phyloP scores from a whole-genome alignment of 23 tunicate species.

The Oikopleura vanhoeffeni region DNA sequence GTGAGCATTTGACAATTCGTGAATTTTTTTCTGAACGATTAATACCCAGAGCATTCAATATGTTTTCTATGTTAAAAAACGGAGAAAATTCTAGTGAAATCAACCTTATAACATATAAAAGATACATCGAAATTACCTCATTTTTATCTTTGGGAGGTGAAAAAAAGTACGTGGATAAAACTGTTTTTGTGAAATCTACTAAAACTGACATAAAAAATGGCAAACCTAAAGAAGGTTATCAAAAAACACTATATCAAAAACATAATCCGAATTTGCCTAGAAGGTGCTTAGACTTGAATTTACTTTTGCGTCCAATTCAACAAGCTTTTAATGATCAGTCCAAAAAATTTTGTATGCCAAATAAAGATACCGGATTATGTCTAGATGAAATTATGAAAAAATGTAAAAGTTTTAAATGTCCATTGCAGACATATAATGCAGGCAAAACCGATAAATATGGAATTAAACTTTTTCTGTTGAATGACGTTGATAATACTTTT shows the following conservation, averaged over 20 bases:
- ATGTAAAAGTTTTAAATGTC: neutral
- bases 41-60: neutral
- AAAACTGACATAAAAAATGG: neutral
- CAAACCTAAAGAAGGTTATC: neutral
- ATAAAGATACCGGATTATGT: neutral
- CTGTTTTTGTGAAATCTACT: neutral
- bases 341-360: neutral
- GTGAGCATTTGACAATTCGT: neutral
- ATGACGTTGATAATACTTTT: neutral
- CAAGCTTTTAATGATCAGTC: neutral
- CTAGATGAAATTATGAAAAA: neutral
- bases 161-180: neutral
- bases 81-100: neutral
- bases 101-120: neutral
- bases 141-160: neutral
- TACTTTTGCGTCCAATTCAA: neutral
- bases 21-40: neutral
- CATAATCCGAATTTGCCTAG: neutral
- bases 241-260: neutral
- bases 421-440: neutral
- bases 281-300: neutral
- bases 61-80: neutral
- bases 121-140: neutral
- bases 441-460: neutral
- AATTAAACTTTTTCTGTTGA: neutral